Evolutionary conservation across 2,113 vertebrate genomes (phyloP), one percentile per base, ranked within the genome.

Genomic region (Patagioenas fasciata): DNA sequence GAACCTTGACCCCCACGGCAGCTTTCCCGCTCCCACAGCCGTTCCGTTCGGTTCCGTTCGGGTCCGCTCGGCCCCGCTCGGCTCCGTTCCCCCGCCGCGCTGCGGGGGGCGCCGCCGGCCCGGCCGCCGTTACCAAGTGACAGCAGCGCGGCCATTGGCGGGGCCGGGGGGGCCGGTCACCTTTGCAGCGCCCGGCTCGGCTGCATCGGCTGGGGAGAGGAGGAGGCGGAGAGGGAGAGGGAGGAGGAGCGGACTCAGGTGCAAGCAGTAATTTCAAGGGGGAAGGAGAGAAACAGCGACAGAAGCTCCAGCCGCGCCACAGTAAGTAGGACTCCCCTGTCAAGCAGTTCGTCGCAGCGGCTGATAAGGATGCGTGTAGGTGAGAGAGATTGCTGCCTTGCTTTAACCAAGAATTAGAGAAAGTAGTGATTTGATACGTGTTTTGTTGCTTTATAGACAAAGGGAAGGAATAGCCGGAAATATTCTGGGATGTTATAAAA

Each of bases 121-220:
- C 98, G 98, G 98, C 98, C 98, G 99, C 98, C 98, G 98, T 99
- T 98, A 98, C 98, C 97, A 98, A 98, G 98, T 97, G 98, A 97
- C 98, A 97, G 97, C 88, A 96, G 98, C 95, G 96, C 97, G 98
- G 98, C 97, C 98, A 98, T 98, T 98, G 98, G 98, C 94, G 95
- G 97, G 91, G 97, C 98, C 94, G 97, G 98, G 96, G 97, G 96
- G 83, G 96, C 94, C 96, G 96, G 98, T 98, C 98, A 98, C 97
- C 98, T 98, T 98, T 98, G 97, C 98, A 88, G 97, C 97, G 95
- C 95, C 93, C 96, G 96, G 98, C 95, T 97, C 85, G 97, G 92
- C 97, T 97, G 97, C 97, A 97, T 96, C 96, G 96, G 97, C 95
- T 88, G 74, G 93, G 84, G 80, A 91, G 93, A 95, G 93, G 94